Evolutionary conservation across 2,888 invertebrate genomes (phyloP), one percentile per base, ranked within the genome.

Genomic region (Epistrophe eligans): DNA sequence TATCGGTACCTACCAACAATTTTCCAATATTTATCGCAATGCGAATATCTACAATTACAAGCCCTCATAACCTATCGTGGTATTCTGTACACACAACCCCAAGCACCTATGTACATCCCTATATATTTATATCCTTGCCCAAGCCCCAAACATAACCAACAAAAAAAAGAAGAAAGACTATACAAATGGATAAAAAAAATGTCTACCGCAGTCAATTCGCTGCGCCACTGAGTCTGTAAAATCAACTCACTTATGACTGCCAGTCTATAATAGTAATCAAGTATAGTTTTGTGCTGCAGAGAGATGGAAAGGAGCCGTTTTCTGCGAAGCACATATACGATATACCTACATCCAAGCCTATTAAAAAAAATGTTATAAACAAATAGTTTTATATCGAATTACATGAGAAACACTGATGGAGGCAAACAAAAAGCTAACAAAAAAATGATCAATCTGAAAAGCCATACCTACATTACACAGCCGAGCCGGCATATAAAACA

Each of bases 311-410:
- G 55, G 82, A 79, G 60, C 40, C 45, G 60, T 55, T 58, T 87
- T 79, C 87, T 76, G 62, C 71, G 83, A 87, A 87, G 58, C 74
- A 52, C 71, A 45, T 35, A 32, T 4, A 32, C 35, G 6, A 9
- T 72, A 79, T 50, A 55, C 10, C 24, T 52, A 40, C 52, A 50
- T 6, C 57, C 72, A 57, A 19, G 43, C 6, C 71, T 55, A 76
- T 70, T 83, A 77, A 84, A 35, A 35, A 35, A 77, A 81, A 83
- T 72, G 67, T 83, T 87, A 83, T 87, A 87, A 87, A 83, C 87
- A 87, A 87, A 87, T 83, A 87, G 79, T 87, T 83, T 67, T 87
- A 83, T 83, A 83, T 83, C 83, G 79, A 87, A 76, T 87, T 83
- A 87, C 87, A 79, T 40, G 60, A 83, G 83, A 83, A 87, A 57